Evolutionary conservation across 2,797 vertebrate species (phyloP).

Genomic region (Helostoma temminkii): DNA sequence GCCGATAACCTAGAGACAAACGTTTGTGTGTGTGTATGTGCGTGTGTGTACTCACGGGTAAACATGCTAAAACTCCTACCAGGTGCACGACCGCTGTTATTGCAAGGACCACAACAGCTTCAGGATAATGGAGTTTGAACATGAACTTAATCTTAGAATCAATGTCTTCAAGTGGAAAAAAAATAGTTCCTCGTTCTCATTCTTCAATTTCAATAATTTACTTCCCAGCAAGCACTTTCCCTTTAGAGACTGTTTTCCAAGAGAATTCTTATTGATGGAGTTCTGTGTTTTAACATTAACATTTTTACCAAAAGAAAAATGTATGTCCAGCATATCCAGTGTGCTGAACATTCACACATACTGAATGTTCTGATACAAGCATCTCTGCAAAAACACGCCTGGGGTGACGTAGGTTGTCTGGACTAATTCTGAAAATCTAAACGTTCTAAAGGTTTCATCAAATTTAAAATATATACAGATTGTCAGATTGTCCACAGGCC

Average conservation of each 20-base stretch:
- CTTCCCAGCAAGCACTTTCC: slow-evolving; percentile 8
- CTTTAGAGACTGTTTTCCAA: slow-evolving; percentile 6
- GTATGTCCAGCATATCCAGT: too few relatives aligned
- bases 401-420: background rate
- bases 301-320: too few relatives aligned
- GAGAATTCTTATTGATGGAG: slow-evolving; percentile 11
- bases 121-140: slow-evolving; percentile 24
- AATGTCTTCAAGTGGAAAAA: slow-evolving; percentile 10
- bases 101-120: background rate
- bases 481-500: background rate
- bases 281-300: too few relatives aligned
- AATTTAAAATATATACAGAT: background rate
- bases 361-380: background rate
- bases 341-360: background rate
- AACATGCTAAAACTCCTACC: background rate
- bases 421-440: background rate
- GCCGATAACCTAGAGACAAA: slow-evolving; percentile 44
- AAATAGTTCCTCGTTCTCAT: background rate
- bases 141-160: slow-evolving; percentile 14
- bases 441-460: background rate
- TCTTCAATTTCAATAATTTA: slow-evolving; percentile 7
- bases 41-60: background rate
- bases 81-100: background rate
- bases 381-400: background rate
- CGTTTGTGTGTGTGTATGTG: background rate